Base-by-base conservation (phyloP, 2,888 invertebrate species). In the Margaritifera margaritifera region DNA sequence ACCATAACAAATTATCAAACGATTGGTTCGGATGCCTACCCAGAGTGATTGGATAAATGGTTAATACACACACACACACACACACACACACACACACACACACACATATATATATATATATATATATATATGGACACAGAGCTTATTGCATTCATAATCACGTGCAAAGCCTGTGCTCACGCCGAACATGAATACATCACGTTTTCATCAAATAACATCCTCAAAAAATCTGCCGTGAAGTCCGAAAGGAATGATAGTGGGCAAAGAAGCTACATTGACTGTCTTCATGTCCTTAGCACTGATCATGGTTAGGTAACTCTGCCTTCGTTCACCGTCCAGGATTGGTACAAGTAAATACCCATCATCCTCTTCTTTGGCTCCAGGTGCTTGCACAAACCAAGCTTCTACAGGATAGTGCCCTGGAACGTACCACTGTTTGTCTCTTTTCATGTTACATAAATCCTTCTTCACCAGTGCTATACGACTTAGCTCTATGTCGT, bases 171-270 rank as follows among this genome's bases (percentile, higher is more conserved):
- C 55, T 31, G n/a, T 64, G 42, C 50, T 56, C 24, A 22, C 20
- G 53, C 8, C 31, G 42, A 55, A 55, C n/a, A 6, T 27, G 31
- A 42, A 0, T 25, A 57, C 50, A 51, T 6, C 58, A 25, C 19
- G 18, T 25, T 22, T n/a, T 6, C 11, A n/a, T 68, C 67, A 77
- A 8, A 64, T 22, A n/a, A 77, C 59, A 50, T 80, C 80, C 1
- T 76, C 71, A 62, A 87, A 87, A 63, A 86, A 87, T 58, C 82
- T 66, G 18, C 89, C 88, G 69, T 89, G 89, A 15, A 89, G 71
- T 50, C 83, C 82, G 63, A 84, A 88, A 8, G 89, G 88, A 20
- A 89, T 74, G 18, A 77, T 56, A 1, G 82, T 84, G 1, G 88
- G 88, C 20, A 87, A 67, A 55, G 80, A 75, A 0, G 85, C 85